Conservation (phyloP, 2,797 vertebrate genomes). For the Leontocebus nigricollis region DNA sequence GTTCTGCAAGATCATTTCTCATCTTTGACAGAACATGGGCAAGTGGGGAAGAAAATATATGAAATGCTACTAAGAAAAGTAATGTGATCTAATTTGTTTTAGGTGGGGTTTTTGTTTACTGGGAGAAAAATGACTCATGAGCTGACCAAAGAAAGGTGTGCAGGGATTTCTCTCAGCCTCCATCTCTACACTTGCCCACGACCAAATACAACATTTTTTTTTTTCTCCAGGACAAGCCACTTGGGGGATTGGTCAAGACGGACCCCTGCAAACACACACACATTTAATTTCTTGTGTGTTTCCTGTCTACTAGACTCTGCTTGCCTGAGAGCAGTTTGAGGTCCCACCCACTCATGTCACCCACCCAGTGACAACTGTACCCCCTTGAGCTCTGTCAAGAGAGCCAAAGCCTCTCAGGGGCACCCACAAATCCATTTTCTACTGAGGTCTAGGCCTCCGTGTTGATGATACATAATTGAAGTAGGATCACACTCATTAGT, state of each 20-base stretch:
- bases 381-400: not conserved
- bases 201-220: not conserved
- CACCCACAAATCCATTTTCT: not conserved
- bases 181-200: not conserved
- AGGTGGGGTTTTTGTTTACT: not conserved
- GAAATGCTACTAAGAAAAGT: not conserved
- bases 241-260: not conserved
- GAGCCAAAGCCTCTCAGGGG: not conserved
- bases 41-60: slow-evolving; percentile 24
- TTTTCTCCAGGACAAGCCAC: not conserved
- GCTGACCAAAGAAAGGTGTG: not conserved
- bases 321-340: not conserved
- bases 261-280: not conserved
- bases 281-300: not conserved
- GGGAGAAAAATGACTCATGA: not conserved
- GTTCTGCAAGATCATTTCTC: slow-evolving; percentile 40
- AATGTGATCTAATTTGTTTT: not conserved
- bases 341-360: not conserved
- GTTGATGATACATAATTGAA: not conserved
- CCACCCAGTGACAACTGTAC: accelerated
- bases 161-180: not conserved
- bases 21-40: slow-evolving; percentile 37
- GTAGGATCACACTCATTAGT: not conserved
- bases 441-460: not conserved
- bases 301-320: not conserved